Percentiles rank a stretch among this genome's conserved stretches.
Conservation (phyloP, 2,113 vertebrate genomes). For the Circaetus cinerascens region DNA sequence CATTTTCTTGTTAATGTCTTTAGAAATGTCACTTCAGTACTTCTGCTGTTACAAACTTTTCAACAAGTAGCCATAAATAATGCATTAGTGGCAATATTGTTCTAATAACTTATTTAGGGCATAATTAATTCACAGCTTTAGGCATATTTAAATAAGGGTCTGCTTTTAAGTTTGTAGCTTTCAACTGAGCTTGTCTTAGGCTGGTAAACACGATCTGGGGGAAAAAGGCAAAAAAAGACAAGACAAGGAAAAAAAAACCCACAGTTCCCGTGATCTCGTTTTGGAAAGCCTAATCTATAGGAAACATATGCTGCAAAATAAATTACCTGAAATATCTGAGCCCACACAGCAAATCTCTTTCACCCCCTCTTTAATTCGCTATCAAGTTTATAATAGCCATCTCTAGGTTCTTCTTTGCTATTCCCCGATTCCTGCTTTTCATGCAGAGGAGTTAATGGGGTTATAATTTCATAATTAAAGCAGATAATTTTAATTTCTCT, state of each 20-base stretch:
- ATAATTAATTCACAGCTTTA: conserved; percentile 81
- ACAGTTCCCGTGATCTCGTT: background rate
- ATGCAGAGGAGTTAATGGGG: conserved; percentile 73
- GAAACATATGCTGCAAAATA: conserved; percentile 39
- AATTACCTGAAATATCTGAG: conserved; percentile 46
- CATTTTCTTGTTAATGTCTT: conserved; percentile 75
- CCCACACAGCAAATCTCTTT: background rate
- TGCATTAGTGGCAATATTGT: conserved; percentile 78
- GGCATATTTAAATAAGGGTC: conserved; percentile 62
- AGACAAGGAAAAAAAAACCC: background rate
- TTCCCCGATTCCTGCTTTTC: conserved; percentile 69
- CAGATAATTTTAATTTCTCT: conserved; percentile 78
- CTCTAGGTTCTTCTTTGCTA: conserved; percentile 51
- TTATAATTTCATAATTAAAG: conserved; percentile 82
- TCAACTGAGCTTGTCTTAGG: background rate
- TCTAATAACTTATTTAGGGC: conserved; percentile 76
- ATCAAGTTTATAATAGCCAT: conserved; percentile 48
- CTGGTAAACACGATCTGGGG: background rate
- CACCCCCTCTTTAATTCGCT: conserved; percentile 43
- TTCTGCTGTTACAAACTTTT: conserved; percentile 75
- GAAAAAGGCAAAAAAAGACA: background rate
- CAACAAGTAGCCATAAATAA: conserved; percentile 81
- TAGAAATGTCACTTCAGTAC: conserved; percentile 77
- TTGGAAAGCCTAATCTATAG: conserved; percentile 27
- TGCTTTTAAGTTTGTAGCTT: conserved; percentile 51